These are phyloP conservation scores for Petrolisthes cinctipes DNA, from an alignment of 2,888 invertebrate genomes.

Conservation along the genomic window DNA sequence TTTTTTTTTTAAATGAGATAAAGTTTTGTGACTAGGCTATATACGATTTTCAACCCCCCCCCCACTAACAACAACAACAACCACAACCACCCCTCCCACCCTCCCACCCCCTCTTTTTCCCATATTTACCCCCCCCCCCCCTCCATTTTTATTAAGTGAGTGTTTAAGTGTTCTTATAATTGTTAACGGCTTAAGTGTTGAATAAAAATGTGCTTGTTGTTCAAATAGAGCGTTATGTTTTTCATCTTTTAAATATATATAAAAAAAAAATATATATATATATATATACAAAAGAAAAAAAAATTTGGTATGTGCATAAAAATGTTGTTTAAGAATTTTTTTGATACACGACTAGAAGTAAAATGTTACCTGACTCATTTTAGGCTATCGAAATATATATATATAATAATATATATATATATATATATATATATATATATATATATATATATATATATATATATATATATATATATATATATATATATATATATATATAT, in stretches of 20 bases:
- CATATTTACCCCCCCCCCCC: not conserved
- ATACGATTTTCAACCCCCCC: constrained; percentile 20
- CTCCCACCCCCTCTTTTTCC: not conserved
- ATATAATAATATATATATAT: no score
- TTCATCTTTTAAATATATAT: constrained; percentile 27
- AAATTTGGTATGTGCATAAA: not conserved
- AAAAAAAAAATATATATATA: not conserved
- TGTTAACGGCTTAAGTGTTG: constrained; percentile 58
- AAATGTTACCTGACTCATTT: not conserved
- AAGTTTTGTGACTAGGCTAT: constrained; percentile 30
- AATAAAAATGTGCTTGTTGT: constrained; percentile 56
- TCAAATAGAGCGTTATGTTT: constrained; percentile 49
- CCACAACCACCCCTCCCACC: not conserved
- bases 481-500: constrained; percentile 3
- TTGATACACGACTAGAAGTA: constrained; percentile 28
- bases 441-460: no score
- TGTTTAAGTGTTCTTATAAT: constrained; percentile 61
- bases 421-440: no score
- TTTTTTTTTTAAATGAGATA: constrained; percentile 7
- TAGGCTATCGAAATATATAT: no score
- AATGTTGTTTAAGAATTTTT: not conserved
- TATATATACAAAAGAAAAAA: constrained; percentile 29
- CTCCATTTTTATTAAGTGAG: constrained; percentile 21
- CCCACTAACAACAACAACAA: no score
- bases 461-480: not conserved